Base-by-base conservation (phyloP, 2,888 invertebrate genomes). In the Dascillus cervinus region DNA sequence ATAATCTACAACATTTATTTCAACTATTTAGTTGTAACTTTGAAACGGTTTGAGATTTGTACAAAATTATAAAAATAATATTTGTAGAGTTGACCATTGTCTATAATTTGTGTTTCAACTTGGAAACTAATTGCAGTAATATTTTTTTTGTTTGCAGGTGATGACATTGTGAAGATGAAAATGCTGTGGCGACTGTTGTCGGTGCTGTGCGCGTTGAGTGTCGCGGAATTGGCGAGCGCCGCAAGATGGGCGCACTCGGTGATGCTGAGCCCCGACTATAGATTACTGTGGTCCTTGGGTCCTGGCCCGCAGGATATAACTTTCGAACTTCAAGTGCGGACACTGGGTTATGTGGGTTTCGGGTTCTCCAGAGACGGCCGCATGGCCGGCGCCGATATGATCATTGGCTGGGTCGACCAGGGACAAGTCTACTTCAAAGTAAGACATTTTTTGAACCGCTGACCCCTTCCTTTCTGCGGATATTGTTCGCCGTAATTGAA, bases 361-460 rank as follows among this genome's bases (percentile, higher is more conserved):
- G 92, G 91, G 36, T 85, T 91, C 64, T 87, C 87, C 46, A 76
- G 76, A 32, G 81, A 78, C 56, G 84, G 86, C 41, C 76, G 78
- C 46, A 80, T 85, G 77, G 73, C 77, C 55, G 85, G 84, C 25
- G 79, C 87, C 36, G 91, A 92, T 72, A 78, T 92, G 67, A 80
- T 89, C 47, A 78, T 91, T 58, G 89, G 85, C 37, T 91, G 91
- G 90, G 83, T 91, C 48, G 83, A 86, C 67, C 80, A 82, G 52
- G 77, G 77, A 58, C 76, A 77, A 66, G 82, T 83, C 50, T 80
- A 83, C 66, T 76, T 86, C 65, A 78, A 85, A 79, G 86, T 86
- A 66, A 79, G 79, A 72, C 24, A 8, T 4, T 17, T 17, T 17
- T 6, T n/a, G 11, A 27, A 24, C 36, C 14, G 27, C 27, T 22